A percentile compares a stretch with the other conserved stretches of the same genome.
phyloP scores from a whole-genome alignment of 1,140 invertebrate genomes.

The Drosophila cardini region DNA sequence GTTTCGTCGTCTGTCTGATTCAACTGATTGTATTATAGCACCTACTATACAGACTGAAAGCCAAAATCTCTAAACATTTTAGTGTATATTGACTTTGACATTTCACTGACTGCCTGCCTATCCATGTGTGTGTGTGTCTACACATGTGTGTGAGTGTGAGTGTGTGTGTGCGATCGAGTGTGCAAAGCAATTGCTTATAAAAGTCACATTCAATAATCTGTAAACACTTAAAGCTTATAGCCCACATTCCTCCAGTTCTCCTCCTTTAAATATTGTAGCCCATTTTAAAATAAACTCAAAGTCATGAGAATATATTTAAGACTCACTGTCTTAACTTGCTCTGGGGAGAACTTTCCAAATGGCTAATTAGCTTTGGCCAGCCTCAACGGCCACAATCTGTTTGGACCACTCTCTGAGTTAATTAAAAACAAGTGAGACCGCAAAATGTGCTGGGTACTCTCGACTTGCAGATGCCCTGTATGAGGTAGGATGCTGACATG shows the following conservation, averaged over 20 bases:
- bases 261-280: neutral
- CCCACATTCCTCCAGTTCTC: neutral
- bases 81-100: slow-evolving; percentile 72
- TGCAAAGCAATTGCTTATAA: slow-evolving; percentile 41
- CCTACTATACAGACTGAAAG: slow-evolving; percentile 39
- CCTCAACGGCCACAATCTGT: slow-evolving; percentile 33
- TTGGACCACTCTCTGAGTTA: slow-evolving; percentile 19
- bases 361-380: slow-evolving; percentile 24
- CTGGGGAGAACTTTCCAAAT: neutral
- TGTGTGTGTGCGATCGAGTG: slow-evolving; percentile 3
- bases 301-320: slow-evolving; percentile 1
- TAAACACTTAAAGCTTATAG: slow-evolving; percentile 36
- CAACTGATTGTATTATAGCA: slow-evolving; percentile 71
- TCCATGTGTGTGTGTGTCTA: slow-evolving; percentile 17
- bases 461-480: neutral
- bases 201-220: slow-evolving; percentile 30
- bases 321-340: neutral
- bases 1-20: slow-evolving; percentile 76
- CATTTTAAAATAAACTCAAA: slow-evolving; percentile 9
- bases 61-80: slow-evolving; percentile 37
- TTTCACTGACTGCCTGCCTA: slow-evolving; percentile 37
- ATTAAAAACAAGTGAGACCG: slow-evolving; percentile 32
- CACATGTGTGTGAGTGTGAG: slow-evolving; percentile 12
- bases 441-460: neutral
- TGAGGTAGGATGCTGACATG: neutral